These are phyloP conservation scores for Vireo altiloquus DNA, from an alignment of 2,113 vertebrate species.

Conservation along the genomic window DNA sequence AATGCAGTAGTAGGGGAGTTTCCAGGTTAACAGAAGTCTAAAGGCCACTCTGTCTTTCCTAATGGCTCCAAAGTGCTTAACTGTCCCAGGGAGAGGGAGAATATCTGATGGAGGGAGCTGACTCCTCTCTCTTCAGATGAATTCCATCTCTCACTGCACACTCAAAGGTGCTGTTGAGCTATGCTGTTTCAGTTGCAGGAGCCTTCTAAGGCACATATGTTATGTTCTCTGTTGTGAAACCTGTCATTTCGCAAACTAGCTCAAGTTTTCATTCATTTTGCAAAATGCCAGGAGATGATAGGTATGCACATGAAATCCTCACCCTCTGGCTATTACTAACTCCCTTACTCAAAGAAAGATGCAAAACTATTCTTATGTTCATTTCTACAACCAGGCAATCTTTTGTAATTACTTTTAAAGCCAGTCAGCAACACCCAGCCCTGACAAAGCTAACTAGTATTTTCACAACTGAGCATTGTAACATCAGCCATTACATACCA, in stretches of 20 bases:
- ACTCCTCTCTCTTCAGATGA: not conserved
- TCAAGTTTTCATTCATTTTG: constrained; percentile 39
- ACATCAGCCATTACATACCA: not conserved
- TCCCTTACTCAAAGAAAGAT: not conserved
- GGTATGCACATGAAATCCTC: constrained; percentile 1
- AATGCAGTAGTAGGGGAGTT: not conserved
- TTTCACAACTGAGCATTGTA: not conserved
- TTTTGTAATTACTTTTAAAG: constrained; percentile 14
- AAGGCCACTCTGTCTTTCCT: not conserved
- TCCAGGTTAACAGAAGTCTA: not conserved
- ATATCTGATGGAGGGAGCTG: not conserved
- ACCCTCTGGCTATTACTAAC: constrained; percentile 24
- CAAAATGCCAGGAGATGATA: constrained; percentile 16
- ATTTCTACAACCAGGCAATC: not conserved
- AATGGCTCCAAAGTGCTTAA: not conserved
- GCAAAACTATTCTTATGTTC: not conserved
- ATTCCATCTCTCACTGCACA: not conserved
- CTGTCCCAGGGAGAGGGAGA: not conserved
- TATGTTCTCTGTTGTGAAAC: constrained; percentile 10
- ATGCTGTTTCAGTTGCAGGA: not conserved
- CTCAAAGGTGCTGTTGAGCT: not conserved
- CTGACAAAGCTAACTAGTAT: not conserved
- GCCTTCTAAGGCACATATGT: not conserved
- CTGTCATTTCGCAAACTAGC: not conserved
- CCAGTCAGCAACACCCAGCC: not conserved